Evolutionary conservation across 2,113 vertebrate species (phyloP), one percentile per base, ranked within the genome.

Genomic region (Tragelaphus buxtoni): DNA sequence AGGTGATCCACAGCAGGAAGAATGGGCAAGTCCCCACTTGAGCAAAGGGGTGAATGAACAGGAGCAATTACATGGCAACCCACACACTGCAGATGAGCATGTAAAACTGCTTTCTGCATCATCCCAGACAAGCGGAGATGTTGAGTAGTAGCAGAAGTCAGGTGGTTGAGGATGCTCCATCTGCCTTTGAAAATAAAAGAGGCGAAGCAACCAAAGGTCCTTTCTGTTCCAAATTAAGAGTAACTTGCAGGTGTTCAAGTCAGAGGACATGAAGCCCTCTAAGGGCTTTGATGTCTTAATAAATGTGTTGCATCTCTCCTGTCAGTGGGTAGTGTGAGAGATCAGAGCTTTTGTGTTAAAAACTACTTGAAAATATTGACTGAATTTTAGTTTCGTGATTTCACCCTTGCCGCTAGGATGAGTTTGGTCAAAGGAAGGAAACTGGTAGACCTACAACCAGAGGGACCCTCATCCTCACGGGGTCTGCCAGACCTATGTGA

Each of bases 181-280:
- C 88, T 69, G 49, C 7, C 49, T 76, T 32, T 91, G 35, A 61
- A n/a, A 95, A 92, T 79, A 91, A 95, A 93, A 18, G 11, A 81
- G 26, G 16, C 10, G 32, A 77, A 82, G 7, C 30, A 72, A 69
- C 32, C 45, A n/a, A 60, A 55, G 3, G 30, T 65, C 56, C 5
- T 79, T 95, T 88, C 39, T 90, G 13, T 96, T 95, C 30, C 84
- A 90, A 87, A 88, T 90, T 76, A 92, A 65, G 90, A 91, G 5
- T 55, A 49, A 81, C 5, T 45, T 79, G 60, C 45, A 90, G 81
- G 13, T 45, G 9, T 45, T 91, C 14, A 30, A 82, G 55, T 56
- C 56, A 42, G 35, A 61, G 24, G 45, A 56, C 47, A 80, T 47
- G 1, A 35, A 86, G 45, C 42, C 13, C 10, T 69, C 42, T 74